Evolutionary conservation across 2,797 vertebrate species (phyloP), one percentile per base, ranked within the genome.

Genomic region (Chaunax sp.): DNA sequence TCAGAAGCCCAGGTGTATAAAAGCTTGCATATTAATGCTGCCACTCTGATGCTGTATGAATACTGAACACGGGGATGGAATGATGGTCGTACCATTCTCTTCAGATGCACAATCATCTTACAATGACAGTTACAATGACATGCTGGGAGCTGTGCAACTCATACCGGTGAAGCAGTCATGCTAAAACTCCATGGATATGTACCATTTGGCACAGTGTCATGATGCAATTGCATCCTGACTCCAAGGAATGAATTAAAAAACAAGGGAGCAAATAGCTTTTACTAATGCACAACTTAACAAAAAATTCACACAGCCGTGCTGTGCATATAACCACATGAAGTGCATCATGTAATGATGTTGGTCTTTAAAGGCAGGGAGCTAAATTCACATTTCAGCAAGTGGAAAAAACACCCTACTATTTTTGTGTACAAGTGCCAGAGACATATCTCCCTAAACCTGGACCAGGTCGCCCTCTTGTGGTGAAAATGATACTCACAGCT

Each of bases 31-130:
- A 67, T 78, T 69, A 73, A 83, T 64, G 30, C 45, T n/a, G 38
- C 47, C 51, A 61, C 54, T 20, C 26, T 38, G 45, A 64, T 54
- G 59, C n/a, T 65, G 37, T 59, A 35, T 84, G 79, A 77, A 78
- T 78, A 26, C 18, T 47, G 52, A 75, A 78, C 54, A 72, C 69
- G 45, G 19, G 57, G 81, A 88, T 82, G 81, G 80, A 78, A 53
- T 13, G 15, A 26, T 19, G 38, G 38, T 74, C 91, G 93, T 92
- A 93, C 90, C 90, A 72, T 75, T 74, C 59, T 90, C 80, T 26
- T 72, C 84, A 66, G 80, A 81, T 26, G 69, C 78, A 74, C 69
- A 75, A 10, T 75, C 77, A 4, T 84, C 92, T 92, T 93, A 90
- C 70, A 89, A 91, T 68, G 84, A 89, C 82, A 87, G 70, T 64